Base-by-base conservation (phyloP, 2,113 vertebrate genomes). In the Rhinoptilus africanus region DNA sequence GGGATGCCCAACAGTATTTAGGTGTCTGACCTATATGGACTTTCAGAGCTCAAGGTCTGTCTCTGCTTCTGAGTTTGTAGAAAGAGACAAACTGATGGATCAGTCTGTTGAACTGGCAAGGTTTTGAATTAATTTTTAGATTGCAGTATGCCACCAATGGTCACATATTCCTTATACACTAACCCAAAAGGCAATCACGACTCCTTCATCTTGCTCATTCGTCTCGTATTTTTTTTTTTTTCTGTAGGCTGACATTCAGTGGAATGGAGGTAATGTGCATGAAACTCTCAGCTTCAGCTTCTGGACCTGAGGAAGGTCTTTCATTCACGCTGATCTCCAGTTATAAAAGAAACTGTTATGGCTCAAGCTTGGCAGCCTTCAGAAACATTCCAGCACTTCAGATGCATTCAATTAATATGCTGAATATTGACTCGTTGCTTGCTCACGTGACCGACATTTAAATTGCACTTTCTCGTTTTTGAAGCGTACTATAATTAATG, bases 351-450 rank as follows among this genome's bases (percentile, higher is more conserved):
- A 91, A 80, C 76, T 72, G 59, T 88, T 86, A 84, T 30, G 64
- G 91, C 72, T 95, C 13, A 64, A 12, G 76, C 68, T 84, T 92
- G 87, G 63, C 87, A 90, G 51, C 30, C 74, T 83, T 88, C 66
- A 93, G 92, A 81, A 85, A 87, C 90, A 82, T 76, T 88, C 83
- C 63, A 74, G 53, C 35, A 45, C 56, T 95, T 80, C 88, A 81
- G 67, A 86, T 75, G 66, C 57, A 41, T 94, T 93, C 54, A 68
- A 4, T 76, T 97, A 94, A 87, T 59, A 23, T 71, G 47, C 84
- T 50, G 94, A 83, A 54, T 96, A 91, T 97, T 93, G 95, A 93
- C 88, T 91, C 60, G 64, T 27, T 68, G 80, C 74, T 94, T 94
- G 53, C 62, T 81, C 57, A 94, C 3, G 19, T 82, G 77, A 79